A percentile compares a stretch with the other conserved stretches of the same genome.
These are phyloP conservation scores for Lasioglossum malachurum DNA, from an alignment of 2,888 invertebrate species.

Conservation along the genomic window DNA sequence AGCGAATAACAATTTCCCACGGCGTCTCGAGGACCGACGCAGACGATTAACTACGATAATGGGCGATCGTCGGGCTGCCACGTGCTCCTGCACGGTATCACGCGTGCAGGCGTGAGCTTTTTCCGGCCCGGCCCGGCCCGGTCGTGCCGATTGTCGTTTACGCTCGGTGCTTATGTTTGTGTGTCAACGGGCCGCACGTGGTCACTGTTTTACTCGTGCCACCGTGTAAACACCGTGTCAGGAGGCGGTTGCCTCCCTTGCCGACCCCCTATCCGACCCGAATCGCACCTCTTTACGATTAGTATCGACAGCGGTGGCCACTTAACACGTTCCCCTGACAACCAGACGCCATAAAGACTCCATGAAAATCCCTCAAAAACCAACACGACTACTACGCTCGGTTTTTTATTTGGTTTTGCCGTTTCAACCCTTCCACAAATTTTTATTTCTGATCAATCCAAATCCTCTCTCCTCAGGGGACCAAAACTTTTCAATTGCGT, in stretches of 20 bases:
- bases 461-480: too few relatives aligned
- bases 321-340: constrained; percentile 18
- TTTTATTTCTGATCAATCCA: not conserved
- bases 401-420: not conserved
- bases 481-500: too few relatives aligned
- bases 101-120: constrained; percentile 62
- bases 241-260: constrained; percentile 29
- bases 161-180: constrained; percentile 72
- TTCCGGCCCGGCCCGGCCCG: constrained; percentile 53
- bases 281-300: constrained; percentile 47
- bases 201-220: constrained; percentile 73
- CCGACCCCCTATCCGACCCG: constrained; percentile 12
- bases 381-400: not conserved
- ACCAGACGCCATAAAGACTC: not conserved
- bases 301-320: constrained; percentile 25
- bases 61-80: constrained; percentile 48
- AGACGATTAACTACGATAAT: constrained; percentile 21
- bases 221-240: constrained; percentile 65
- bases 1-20: not conserved
- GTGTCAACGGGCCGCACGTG: constrained; percentile 76
- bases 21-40: not conserved
- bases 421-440: not conserved
- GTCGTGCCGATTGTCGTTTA: constrained; percentile 62
- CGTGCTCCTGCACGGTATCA: constrained; percentile 62
- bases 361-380: not conserved